Base-by-base conservation (phyloP, 2,797 vertebrate species). In the Toxotes lorentzi region DNA sequence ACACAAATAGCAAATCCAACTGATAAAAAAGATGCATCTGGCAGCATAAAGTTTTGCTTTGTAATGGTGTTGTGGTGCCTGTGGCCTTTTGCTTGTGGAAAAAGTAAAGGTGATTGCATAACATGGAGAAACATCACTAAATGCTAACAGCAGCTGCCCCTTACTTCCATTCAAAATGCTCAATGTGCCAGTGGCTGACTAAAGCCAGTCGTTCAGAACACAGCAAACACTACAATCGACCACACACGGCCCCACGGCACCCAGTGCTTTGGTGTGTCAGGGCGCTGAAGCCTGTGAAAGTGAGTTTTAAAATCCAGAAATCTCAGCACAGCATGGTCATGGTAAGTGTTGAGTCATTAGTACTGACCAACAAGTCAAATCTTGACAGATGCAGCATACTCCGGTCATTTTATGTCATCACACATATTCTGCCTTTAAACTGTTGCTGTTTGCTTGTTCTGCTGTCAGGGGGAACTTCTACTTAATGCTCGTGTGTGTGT, bases 391-490 rank as follows among this genome's bases (percentile, higher is more conserved):
- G 12, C 21, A 17, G 61, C 35, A 14, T 38, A 21, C 43, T 50
- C 21, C 35, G 41, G 3, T 45, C 48, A 17, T n/a, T 62, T 73
- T 57, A 10, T 43, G 23, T 7, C 30, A 23, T 2, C 4, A 9
- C 21, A 79, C 38, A 34, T 43, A 45, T 30, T 72, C 30, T 30
- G 27, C 45, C 19, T 81, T 70, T 23, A 21, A 73, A 41, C 40
- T 60, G 59, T 50, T 32, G 30, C 30, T 43, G 5, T 75, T 66
- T 23, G 11, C 63, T 47, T 54, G 23, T 32, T 61, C 35, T 76
- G 35, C 53, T 72, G 56, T 84, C 61, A 62, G 21, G 47, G 63
- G 48, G 83, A 81, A 84, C 32, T 24, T 82, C 54, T 21, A 16
- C 57, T 67, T 64, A 72, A 85, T 35, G 57, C 32, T 70, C 41